These are phyloP conservation scores for Terebella lapidaria DNA, from an alignment of 2,888 invertebrate species.

Conservation along the genomic window DNA sequence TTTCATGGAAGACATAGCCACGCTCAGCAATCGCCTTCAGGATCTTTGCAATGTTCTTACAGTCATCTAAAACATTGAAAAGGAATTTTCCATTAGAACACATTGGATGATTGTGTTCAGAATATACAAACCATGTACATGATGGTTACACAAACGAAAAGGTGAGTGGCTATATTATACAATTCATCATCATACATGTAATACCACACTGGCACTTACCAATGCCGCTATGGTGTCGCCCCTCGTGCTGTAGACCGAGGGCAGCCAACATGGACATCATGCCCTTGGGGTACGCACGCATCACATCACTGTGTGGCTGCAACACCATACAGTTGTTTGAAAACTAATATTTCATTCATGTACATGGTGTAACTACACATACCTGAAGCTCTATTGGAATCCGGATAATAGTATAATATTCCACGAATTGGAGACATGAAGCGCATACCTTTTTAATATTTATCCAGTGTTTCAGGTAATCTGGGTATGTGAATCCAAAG, in stretches of 20 bases:
- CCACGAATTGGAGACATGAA: background rate
- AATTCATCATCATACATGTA: too few relatives aligned
- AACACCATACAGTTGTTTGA: background rate
- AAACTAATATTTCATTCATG: background rate
- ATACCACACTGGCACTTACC: too few relatives aligned
- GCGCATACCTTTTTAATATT: constrained; percentile 59
- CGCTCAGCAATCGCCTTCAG: constrained; percentile 33
- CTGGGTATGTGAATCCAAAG: constrained; percentile 37
- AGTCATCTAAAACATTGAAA: constrained; percentile 51
- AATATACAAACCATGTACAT: too few relatives aligned
- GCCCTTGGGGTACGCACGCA: constrained; percentile 34
- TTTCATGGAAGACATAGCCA: constrained; percentile 8
- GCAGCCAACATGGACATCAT: constrained; percentile 39
- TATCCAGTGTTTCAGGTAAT: constrained; percentile 58
- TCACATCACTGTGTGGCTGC: constrained; percentile 31
- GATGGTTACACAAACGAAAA: too few relatives aligned
- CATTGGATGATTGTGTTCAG: too few relatives aligned
- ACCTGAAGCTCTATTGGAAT: background rate
- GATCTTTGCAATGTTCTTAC: constrained; percentile 53
- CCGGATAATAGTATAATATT: background rate
- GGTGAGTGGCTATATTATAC: too few relatives aligned
- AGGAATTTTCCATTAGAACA: too few relatives aligned
- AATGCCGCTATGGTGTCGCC: constrained; percentile 49
- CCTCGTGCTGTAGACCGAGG: constrained; percentile 34
- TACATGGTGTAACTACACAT: background rate